Base-by-base conservation (phyloP, 2,113 vertebrate genomes). In the Nycticorax nycticorax region DNA sequence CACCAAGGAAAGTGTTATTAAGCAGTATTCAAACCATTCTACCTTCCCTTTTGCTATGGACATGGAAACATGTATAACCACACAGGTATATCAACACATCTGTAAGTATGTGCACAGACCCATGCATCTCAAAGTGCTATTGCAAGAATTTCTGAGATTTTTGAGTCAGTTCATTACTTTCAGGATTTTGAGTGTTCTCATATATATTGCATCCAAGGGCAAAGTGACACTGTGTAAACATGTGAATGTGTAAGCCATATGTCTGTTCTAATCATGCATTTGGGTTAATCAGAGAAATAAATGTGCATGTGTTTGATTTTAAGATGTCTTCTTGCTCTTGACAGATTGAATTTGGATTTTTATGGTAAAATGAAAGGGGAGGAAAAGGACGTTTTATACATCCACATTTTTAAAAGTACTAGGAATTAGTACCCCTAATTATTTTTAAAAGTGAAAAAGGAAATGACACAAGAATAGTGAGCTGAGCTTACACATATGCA, bases 391-490 rank as follows among this genome's bases (percentile, higher is more conserved):
- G 72, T 85, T 85, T 11, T 52, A 68, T n/a, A n/a, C 4, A 72
- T 45, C 5, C 22, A 15, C 19, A 45, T 56, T 78, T 93, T 56
- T 30, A 3, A 57, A 86, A 78, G 26, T 48, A 55, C 20, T 68
- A 64, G 60, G 52, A 87, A 43, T 71, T 64, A 94, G 33, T 56
- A 78, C 30, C 30, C 33, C 32, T 7, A 78, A 62, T 79, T 78
- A 56, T n/a, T 10, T 41, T 91, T 64, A 82, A 68, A 81, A 84
- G 48, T 50, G 24, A 57, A 80, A 83, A 87, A 88, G 37, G 45
- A 95, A 96, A 89, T 83, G 41, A 68, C 45, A 79, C 18, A 85
- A 19, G 41, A 88, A 86, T 26, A 90, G 73, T 55, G n/a, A 88
- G 20, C 50, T 89, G 64, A 89, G 47, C 33, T 89, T 64, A 63